phyloP scores from a whole-genome alignment of 2,113 vertebrate genomes.

The Gulo gulo region DNA sequence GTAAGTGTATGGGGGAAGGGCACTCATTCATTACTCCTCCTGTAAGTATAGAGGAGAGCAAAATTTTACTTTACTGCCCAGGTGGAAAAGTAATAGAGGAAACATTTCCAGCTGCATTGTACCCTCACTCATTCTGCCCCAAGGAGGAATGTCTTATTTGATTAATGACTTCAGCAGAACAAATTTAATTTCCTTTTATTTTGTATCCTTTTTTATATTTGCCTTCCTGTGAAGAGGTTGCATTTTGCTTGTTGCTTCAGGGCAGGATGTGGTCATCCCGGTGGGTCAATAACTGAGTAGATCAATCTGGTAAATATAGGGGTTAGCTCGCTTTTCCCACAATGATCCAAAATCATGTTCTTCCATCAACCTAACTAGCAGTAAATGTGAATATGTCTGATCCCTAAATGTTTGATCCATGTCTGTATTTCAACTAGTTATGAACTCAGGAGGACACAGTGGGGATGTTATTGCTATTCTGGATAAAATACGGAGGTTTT shows the following conservation, averaged over 20 bases:
- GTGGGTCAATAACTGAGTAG: background rate
- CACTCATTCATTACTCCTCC: background rate
- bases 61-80: background rate
- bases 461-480: background rate
- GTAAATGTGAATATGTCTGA: background rate
- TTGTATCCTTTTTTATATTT: background rate
- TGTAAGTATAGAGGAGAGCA: background rate
- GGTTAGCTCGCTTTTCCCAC: background rate
- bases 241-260: background rate
- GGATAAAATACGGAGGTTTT: background rate
- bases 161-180: background rate
- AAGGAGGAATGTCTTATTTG: background rate
- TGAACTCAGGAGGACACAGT: background rate
- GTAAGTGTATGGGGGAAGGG: accelerated
- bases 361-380: background rate
- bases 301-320: background rate
- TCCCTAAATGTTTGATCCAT: background rate
- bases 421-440: background rate
- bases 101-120: background rate
- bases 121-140: background rate
- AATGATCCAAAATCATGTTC: background rate
- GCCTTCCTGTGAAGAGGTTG: background rate
- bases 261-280: background rate
- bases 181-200: background rate
- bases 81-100: background rate